Percentiles rank a stretch among this genome's conserved stretches.
phyloP scores from a whole-genome alignment of 2,888 invertebrate genomes.

The Monochamus alternatus region DNA sequence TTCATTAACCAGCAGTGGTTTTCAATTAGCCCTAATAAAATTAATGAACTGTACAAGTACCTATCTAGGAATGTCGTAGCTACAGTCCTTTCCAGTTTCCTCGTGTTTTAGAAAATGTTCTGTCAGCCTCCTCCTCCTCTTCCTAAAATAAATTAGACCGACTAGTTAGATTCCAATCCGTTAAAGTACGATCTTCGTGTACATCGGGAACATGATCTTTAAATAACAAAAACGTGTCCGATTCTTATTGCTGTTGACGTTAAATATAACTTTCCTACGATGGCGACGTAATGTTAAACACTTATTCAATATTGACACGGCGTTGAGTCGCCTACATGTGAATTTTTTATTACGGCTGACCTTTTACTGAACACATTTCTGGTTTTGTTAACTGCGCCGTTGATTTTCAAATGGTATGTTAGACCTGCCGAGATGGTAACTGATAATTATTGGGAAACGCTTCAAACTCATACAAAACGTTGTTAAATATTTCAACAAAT shows the following conservation, averaged over 20 bases:
- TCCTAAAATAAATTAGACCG: background rate
- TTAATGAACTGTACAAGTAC: background rate
- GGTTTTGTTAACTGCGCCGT: conserved; percentile 34
- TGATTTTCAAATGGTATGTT: conserved; percentile 30
- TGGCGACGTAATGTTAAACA: conserved; percentile 44
- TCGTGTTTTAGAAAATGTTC: background rate
- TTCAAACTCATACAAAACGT: background rate
- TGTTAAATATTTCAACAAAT: background rate
- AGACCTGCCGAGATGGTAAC: conserved; percentile 2
- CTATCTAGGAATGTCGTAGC: background rate
- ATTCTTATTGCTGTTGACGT: conserved; percentile 33
- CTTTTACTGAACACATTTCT: conserved; percentile 38
- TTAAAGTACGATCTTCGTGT: conserved; percentile 8
- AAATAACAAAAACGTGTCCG: conserved; percentile 36
- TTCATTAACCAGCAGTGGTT: too few species aligned
- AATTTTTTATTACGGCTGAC: conserved; percentile 36
- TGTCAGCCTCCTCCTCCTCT: background rate
- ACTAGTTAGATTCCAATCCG: background rate
- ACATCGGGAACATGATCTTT: conserved; percentile 28
- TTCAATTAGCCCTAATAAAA: too few species aligned
- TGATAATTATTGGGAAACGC: conserved; percentile 7
- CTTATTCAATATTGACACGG: conserved; percentile 52
- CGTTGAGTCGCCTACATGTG: conserved; percentile 42
- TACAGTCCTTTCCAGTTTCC: background rate
- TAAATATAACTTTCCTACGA: conserved; percentile 34